Base-by-base conservation (phyloP, 1,140 invertebrate genomes). In the Halesus radiatus region DNA sequence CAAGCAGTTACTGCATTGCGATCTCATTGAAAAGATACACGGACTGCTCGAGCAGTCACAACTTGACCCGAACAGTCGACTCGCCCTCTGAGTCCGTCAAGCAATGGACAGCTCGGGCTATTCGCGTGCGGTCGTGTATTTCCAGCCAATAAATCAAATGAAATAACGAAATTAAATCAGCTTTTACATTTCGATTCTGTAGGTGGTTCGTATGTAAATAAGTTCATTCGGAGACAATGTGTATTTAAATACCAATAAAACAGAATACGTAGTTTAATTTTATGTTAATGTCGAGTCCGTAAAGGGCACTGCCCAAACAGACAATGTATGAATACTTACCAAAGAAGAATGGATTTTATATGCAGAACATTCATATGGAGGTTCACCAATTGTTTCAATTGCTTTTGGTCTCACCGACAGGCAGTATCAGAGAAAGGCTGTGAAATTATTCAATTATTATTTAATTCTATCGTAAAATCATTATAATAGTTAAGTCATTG, bases 231-330 rank as follows among this genome's bases (percentile, higher is more conserved):
- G 18, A 52, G n/a, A 72, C 68, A 54, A 72, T 72, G 50, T 22
- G 50, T 72, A 54, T 72, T 72, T 72, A 72, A 72, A 72, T 72
- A 72, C 50, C 50, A 72, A 72, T 72, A 72, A 72, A 72, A 53
- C 68, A 26, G 20, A 53, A 29, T 53, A 22, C 10, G 68, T 29
- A 53, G n/a, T 72, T 72, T 37, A 4, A 10, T 26, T 70, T 70
- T 70, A 70, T 72, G 68, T 50, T 53, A 72, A 72, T 72, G 68
- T 45, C 6, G n/a, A 53, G 37, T 52, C 37, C 68, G 22, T 72
- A 54, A 26, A 72, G 68, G 68, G 68, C 15, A 13, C 18, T 23
- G 18, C 45, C 62, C 45, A 70, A 70, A 45, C 68, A 26, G 54
- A 66, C 29, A 66, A 66, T 66, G 62, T 53, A 20, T 15, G 68